A percentile compares a stretch with the other conserved stretches of the same genome.
phyloP scores from a whole-genome alignment of 64 coral and sea anemone genomes.

The Actinia tenebrosa region DNA sequence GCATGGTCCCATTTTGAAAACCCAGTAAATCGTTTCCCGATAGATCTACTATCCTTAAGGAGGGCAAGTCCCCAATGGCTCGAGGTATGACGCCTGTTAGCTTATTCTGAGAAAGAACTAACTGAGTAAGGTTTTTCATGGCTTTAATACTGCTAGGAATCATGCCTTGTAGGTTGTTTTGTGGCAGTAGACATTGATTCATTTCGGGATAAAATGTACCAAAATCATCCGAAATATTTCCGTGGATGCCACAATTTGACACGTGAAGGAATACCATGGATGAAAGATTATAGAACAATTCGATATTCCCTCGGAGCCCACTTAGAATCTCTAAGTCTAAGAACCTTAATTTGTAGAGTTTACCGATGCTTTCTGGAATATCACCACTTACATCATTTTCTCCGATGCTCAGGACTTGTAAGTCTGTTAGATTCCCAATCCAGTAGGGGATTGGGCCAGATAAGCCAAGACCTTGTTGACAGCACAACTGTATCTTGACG shows the following conservation, averaged over 20 bases:
- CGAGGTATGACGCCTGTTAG: conserved; percentile 39
- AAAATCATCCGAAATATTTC: conserved; percentile 58
- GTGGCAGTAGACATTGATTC: conserved; percentile 43
- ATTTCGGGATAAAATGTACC: conserved; percentile 43
- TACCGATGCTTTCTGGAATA: conserved; percentile 69
- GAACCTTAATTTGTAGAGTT: conserved; percentile 55
- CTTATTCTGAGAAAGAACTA: conserved; percentile 32
- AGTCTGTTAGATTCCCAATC: conserved; percentile 61
- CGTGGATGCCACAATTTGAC: conserved; percentile 39
- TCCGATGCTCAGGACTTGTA: conserved; percentile 64
- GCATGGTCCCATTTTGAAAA: conserved; percentile 33
- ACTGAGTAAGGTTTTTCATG: conserved; percentile 43
- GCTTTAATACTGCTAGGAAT: conserved; percentile 40
- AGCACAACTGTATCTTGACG: conserved; percentile 71
- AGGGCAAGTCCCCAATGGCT: conserved; percentile 21
- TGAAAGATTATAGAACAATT: conserved; percentile 40
- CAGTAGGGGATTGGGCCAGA: conserved; percentile 46
- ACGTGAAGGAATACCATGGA: conserved; percentile 54
- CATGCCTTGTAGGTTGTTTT: conserved; percentile 33
- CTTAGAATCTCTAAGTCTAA: conserved; percentile 50
- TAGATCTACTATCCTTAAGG: conserved; percentile 36
- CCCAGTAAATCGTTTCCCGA: conserved; percentile 17
- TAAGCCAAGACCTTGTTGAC: conserved; percentile 46
- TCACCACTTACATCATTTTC: conserved; percentile 37
- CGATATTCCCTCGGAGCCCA: conserved; percentile 18